Evolutionary conservation across 2,113 vertebrate genomes (phyloP), one percentile per base, ranked within the genome.

Genomic region (Microcebus murinus): DNA sequence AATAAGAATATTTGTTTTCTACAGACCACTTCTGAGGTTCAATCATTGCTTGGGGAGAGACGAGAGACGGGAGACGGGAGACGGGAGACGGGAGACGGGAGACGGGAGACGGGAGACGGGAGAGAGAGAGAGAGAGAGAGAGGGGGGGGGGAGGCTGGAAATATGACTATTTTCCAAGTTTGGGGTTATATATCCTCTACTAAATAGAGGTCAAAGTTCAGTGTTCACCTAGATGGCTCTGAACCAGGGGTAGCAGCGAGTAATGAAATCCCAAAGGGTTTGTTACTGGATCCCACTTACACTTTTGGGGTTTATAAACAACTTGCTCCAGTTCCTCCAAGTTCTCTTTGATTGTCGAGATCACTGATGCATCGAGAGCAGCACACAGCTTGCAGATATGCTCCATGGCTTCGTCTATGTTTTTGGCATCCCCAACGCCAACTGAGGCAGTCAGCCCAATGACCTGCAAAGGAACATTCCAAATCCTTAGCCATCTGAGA

Each of bases 391-490:
- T 98, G 85, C 98, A 98, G 96, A 99, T 98, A 63, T 99, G 98
- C 1, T 96, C 80, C 27, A 96, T 59, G 0, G 99, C 97, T 52
- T 99, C 99, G 0, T 0, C 0, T 0, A 4, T 34, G 50, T 0
- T 97, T 25, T 95, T 99, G 94, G 99, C 98, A 89, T 92, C 98
- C 34, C 99, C 99, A 7, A 98, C 98, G 50, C 99, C 99, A 27
- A 99, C 97, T 0, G 99, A 99, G 17, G 99, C 99, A 4, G 99
- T 99, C 97, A 99, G 96, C 50, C 99, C 99, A 94, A 99, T 29
- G 74, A 99, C 98, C 99, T 99, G 95, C 84, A 63, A 67, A 96
- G 96, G 23, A 98, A 6, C 50, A 94, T 45, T 1, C 89, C 55
- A 77, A 87, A 65, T 21, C 1, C 0, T 95, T 34, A 27, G 6